A percentile compares a stretch with the other conserved stretches of the same genome.
Conservation (phyloP, 2,888 invertebrate species). For the Ectemnius continuus region DNA sequence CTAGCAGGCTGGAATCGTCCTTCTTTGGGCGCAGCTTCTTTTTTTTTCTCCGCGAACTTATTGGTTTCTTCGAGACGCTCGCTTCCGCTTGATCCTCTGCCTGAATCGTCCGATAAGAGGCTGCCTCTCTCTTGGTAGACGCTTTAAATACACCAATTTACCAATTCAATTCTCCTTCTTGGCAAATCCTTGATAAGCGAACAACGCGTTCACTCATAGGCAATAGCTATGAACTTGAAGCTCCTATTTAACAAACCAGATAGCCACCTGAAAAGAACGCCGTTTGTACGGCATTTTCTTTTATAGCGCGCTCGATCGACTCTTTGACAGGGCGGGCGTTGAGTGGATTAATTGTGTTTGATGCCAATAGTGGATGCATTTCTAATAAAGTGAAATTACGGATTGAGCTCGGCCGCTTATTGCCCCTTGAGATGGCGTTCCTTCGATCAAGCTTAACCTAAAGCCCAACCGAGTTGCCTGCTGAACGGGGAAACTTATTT, state of each 20-base stretch:
- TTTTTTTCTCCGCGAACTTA: constrained; percentile 50
- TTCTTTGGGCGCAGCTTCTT: constrained; percentile 42
- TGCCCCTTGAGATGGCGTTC: constrained; percentile 48
- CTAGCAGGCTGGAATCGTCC: constrained; percentile 27
- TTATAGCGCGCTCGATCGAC: neutral
- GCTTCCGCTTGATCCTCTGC: constrained; percentile 52
- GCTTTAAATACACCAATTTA: constrained; percentile 30
- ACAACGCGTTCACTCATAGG: neutral
- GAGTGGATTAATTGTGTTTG: neutral
- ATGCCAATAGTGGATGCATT: constrained; percentile 12
- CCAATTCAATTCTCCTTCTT: neutral
- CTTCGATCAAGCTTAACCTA: constrained; percentile 50
- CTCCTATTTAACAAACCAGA: too few relatives aligned
- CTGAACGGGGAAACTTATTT: constrained; percentile 58
- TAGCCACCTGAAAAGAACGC: too few relatives aligned
- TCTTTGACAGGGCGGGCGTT: neutral
- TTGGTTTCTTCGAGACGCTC: constrained; percentile 62
- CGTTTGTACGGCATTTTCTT: too few relatives aligned
- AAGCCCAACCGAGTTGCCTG: constrained; percentile 49
- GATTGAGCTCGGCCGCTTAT: constrained; percentile 44
- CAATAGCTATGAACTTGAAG: neutral
- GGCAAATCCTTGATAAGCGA: too few relatives aligned
- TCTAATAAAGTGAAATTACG: constrained; percentile 40
- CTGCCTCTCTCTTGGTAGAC: constrained; percentile 53
- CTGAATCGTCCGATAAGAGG: constrained; percentile 48